Evolutionary conservation across 2,797 vertebrate genomes (phyloP), one percentile per base, ranked within the genome.

Genomic region (Sphaeramia orbicularis): DNA sequence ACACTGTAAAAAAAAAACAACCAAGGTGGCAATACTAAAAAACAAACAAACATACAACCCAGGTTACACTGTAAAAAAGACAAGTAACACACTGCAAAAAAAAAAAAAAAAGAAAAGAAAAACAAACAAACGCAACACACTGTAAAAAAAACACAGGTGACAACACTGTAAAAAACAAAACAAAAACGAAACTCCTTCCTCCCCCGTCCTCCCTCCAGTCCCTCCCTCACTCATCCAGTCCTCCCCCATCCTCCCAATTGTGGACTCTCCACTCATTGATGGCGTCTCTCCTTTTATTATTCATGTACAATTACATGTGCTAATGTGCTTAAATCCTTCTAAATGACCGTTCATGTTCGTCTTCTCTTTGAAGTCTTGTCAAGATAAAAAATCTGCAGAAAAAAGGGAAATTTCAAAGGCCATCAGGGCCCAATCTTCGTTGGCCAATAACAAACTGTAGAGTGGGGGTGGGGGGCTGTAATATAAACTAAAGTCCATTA

Each of bases 401-500:
- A 92, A 95, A 96, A 95, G 91, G 74, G 66, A 54, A 84, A 83
- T 68, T 16, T 27, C 71, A 66, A 69, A 80, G 79, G 93, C 96
- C 93, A 96, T 95, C 95, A 92, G 94, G 92, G 91, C 88, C 89
- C 95, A 94, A 94, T 85, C 74, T 74, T 3, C 55, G 21, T 18
- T 86, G 94, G 74, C 93, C 83, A 87, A 81, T 85, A 72, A 70
- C n/a, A n/a, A n/a, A n/a, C n/a, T n/a, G 48, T 47, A 2, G 49
- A 42, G 59, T 40, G n/a, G 47, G 57, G 53, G 60, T 45, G 56
- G 42, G 49, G 41, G 21, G 3, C n/a, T 94, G 94, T 93, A 96
- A 97, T 95, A 96, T 97, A 95, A 95, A 95, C 94, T 95, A 93
- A 96, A 98, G 95, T 97, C 95, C 96, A 97, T 98, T 98, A 98